These are phyloP conservation scores for Druceiella hillmani DNA, from an alignment of 2,888 invertebrate species.

Conservation along the genomic window DNA sequence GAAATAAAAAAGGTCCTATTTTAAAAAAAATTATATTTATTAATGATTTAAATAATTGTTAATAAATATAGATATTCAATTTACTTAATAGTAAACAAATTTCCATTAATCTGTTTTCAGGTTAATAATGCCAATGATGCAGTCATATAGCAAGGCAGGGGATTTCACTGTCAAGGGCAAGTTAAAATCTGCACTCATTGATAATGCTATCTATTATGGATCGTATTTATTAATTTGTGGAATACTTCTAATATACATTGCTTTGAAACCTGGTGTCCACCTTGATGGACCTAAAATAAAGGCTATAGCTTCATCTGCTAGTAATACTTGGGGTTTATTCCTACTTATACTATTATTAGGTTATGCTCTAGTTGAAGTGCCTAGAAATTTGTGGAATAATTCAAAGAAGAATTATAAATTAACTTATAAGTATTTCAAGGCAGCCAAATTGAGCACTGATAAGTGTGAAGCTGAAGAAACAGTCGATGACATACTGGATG, in stretches of 20 bases:
- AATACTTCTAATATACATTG: conserved; percentile 89
- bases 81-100: no score
- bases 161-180: conserved; percentile 95
- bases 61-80: no score
- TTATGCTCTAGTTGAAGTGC: conserved; percentile 95
- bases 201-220: conserved; percentile 97
- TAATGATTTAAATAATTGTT: no score
- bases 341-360: conserved; percentile 85
- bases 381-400: conserved; percentile 85
- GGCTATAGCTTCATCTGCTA: conserved; percentile 95
- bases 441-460: conserved; percentile 89
- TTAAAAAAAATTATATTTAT: no score
- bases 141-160: conserved; percentile 97
- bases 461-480: conserved; percentile 97
- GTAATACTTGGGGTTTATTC: conserved; percentile 99
- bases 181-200: conserved; percentile 88
- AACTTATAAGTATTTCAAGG: conserved; percentile 86
- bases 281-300: conserved; percentile 91
- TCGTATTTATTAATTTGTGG: conserved; percentile 94
- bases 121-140: conserved; percentile 97
- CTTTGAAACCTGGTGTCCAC: conserved; percentile 80
- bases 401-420: conserved; percentile 81
- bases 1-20: no score
- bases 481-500: conserved; percentile 91
- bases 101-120: conserved; percentile 51